Evolutionary conservation across 2,797 vertebrate species (phyloP), one percentile per base, ranked within the genome.

Genomic region (Nannoperca australis): DNA sequence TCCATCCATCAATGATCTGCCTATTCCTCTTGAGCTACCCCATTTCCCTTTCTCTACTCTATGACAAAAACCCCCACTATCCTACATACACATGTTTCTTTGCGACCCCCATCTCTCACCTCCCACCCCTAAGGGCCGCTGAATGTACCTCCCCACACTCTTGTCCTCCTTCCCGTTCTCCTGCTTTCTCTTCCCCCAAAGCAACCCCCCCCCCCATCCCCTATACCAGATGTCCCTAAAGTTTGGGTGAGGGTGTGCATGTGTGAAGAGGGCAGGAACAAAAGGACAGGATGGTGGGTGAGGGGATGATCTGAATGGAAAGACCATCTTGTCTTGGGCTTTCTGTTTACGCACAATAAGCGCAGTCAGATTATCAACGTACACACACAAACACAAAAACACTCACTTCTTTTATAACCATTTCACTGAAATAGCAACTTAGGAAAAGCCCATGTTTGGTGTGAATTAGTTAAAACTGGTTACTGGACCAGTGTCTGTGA

Each of bases 141-240:
- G 84, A 91, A 82, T 87, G 59, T 81, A 76, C 73, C 87, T 85
- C 88, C 85, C 56, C 74, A 73, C 65, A 49, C 78, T 63, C 64
- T 70, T 60, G 47, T 67, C 58, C 80, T 40, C 64, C 27, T 69
- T 65, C 51, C 42, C 58, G 56, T 69, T 70, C 72, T n/a, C 32
- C 70, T 49, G 67, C 49, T 18, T 70, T 75, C 70, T 73, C 61
- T 67, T 62, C 50, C 40, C 70, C 18, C 20, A 56, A 65, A 80
- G 63, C 58, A 27, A 27, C 24, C 56, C 24, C 44, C 55, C 67
- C 59, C 54, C 53, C 67, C 56, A 10, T 68, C 24, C 44, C 84
- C 80, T 66, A 74, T 70, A 91, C 88, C 95, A 95, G 94, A 95
- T 95, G 95, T 95, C 95, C 82, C 81, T 78, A 61, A 88, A 90